A percentile compares a stretch with the other conserved stretches of the same genome.
Evolutionary conservation across 2,888 invertebrate genomes (phyloP).

Genomic region (Plagodis dolabraria): DNA sequence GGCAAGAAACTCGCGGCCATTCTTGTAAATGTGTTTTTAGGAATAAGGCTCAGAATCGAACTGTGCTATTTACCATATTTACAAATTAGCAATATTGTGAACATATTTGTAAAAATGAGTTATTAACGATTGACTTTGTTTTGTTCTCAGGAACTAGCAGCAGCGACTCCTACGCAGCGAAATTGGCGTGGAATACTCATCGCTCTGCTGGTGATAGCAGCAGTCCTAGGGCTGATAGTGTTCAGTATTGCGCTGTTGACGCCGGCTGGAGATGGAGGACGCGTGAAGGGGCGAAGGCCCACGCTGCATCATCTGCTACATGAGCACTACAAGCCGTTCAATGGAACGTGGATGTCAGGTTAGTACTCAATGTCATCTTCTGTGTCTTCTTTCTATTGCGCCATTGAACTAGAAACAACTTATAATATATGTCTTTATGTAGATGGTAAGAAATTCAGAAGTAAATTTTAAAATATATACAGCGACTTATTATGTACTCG

Average conservation of each 20-base stretch:
- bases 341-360: constrained; percentile 86
- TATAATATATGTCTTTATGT: too few species aligned
- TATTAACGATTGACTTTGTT: background rate
- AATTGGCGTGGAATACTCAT: constrained; percentile 98
- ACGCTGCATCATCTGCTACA: constrained; percentile 88
- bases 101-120: background rate
- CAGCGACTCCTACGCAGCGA: constrained; percentile 92
- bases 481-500: too few species aligned
- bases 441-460: too few species aligned
- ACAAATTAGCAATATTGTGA: too few species aligned
- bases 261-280: constrained; percentile 89
- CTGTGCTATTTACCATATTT: too few species aligned
- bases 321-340: constrained; percentile 87
- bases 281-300: constrained; percentile 88
- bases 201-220: constrained; percentile 94
- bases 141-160: constrained; percentile 92
- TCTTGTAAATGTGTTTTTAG: too few species aligned
- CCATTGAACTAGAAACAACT: too few species aligned
- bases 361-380: constrained; percentile 23
- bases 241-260: constrained; percentile 96
- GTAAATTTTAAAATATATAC: too few species aligned
- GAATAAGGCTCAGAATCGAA: too few species aligned
- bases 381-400: background rate
- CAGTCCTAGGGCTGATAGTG: constrained; percentile 94
- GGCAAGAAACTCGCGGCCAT: too few species aligned